Percentiles rank a stretch among this genome's conserved stretches.
phyloP scores from a whole-genome alignment of 2,888 invertebrate species.

The Gasteruption jaculator region DNA sequence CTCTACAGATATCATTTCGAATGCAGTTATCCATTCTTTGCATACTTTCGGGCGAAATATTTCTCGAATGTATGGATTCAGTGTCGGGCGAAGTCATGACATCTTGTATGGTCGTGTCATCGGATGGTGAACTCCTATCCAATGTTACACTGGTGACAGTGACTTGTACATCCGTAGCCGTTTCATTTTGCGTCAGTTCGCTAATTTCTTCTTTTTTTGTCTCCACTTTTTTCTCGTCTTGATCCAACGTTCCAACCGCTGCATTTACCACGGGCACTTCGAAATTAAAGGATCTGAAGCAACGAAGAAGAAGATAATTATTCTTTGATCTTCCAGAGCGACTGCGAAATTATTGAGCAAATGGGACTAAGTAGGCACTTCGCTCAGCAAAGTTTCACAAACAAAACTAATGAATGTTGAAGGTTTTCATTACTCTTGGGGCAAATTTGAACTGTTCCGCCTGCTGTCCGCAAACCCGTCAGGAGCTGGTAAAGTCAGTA shows the following conservation, averaged over 20 bases:
- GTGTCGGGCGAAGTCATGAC: conserved; percentile 44
- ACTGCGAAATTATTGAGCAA: too few relatives aligned
- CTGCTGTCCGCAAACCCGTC: conserved; percentile 80
- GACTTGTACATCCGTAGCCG: conserved; percentile 35
- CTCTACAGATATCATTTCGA: conserved; percentile 25
- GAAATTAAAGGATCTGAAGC: conserved; percentile 36
- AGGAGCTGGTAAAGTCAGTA: conserved; percentile 67
- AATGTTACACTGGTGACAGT: conserved; percentile 38
- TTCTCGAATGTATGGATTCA: conserved; percentile 36
- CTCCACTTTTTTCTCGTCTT: conserved; percentile 23
- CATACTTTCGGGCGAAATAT: conserved; percentile 30
- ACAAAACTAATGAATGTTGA: conserved; percentile 2
- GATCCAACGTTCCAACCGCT: conserved; percentile 20
- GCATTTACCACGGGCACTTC: conserved; percentile 23
- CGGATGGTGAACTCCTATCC: conserved; percentile 42
- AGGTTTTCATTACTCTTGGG: conserved; percentile 39
- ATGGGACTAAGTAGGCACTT: background rate
- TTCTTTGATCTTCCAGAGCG: background rate
- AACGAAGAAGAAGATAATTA: conserved; percentile 3
- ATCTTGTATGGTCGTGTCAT: conserved; percentile 45
- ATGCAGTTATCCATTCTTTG: conserved; percentile 14
- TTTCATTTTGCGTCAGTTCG: conserved; percentile 30
- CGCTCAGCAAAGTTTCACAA: background rate
- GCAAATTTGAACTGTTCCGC: conserved; percentile 51
- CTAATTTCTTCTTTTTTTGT: conserved; percentile 23